phyloP scores from a whole-genome alignment of 2,113 vertebrate species.

The Bombycilla garrulus region DNA sequence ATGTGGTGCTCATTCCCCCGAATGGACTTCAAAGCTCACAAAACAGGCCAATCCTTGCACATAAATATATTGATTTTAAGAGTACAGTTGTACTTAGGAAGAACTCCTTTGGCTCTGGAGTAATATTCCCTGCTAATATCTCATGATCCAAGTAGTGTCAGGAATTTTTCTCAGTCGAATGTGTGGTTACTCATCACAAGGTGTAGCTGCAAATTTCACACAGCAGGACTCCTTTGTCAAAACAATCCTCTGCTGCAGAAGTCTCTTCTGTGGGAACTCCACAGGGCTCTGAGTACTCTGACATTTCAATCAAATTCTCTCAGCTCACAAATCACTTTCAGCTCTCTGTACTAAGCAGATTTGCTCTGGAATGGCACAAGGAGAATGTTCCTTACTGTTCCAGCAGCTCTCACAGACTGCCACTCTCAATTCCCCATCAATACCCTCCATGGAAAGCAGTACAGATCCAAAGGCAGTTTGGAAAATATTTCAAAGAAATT shows the following conservation, averaged over 20 bases:
- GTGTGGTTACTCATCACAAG: background rate
- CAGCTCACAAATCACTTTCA: background rate
- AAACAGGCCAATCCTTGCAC: background rate
- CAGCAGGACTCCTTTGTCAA: constrained; percentile 19
- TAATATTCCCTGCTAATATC: background rate
- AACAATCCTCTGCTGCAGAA: background rate
- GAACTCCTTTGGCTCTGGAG: background rate
- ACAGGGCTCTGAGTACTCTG: constrained; percentile 1
- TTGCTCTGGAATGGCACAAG: background rate
- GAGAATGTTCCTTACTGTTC: background rate
- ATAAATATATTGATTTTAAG: background rate
- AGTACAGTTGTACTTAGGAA: background rate
- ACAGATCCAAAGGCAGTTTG: background rate
- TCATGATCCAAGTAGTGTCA: background rate
- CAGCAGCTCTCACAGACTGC: accelerated
- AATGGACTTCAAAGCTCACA: background rate
- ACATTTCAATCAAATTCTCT: constrained; percentile 45
- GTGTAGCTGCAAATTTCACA: background rate
- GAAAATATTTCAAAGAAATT: background rate
- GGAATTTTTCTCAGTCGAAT: background rate
- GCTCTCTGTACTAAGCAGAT: background rate
- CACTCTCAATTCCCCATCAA: background rate
- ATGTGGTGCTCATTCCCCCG: background rate
- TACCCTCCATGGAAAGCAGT: background rate
- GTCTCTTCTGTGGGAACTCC: background rate